Evolutionary conservation across 2,113 vertebrate species (phyloP).

Genomic region (Numida meleagris): DNA sequence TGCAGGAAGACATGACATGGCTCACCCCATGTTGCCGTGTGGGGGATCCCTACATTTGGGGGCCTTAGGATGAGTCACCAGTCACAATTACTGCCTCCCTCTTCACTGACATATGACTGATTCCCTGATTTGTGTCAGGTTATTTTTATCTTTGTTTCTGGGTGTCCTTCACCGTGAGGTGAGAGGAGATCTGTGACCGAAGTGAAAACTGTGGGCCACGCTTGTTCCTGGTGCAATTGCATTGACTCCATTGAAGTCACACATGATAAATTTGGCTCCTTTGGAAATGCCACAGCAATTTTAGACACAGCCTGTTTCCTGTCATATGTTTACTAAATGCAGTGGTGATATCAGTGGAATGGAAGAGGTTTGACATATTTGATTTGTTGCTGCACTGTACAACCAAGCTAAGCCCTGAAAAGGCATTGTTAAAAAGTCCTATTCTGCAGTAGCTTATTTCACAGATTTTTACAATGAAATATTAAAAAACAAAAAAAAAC

Average conservation of each 20-base stretch:
- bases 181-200: background rate
- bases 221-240: background rate
- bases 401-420: background rate
- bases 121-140: background rate
- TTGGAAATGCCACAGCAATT: constrained; percentile 55
- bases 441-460: background rate
- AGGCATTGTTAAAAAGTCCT: background rate
- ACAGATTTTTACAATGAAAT: background rate
- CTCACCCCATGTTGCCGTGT: background rate
- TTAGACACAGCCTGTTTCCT: constrained; percentile 35
- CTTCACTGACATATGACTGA: background rate
- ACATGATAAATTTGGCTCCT: constrained; percentile 38
- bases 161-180: constrained; percentile 39
- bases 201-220: background rate
- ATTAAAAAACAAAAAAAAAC: background rate
- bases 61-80: background rate
- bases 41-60: background rate
- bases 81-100: background rate
- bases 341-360: constrained; percentile 62
- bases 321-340: constrained; percentile 66
- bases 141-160: constrained; percentile 62
- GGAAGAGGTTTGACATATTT: constrained; percentile 21
- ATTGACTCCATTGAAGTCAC: constrained; percentile 34
- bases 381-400: background rate
- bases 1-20: background rate